Percentiles rank a stretch among this genome's conserved stretches.
These are phyloP conservation scores for Zaprionus inermis DNA, from an alignment of 1,140 invertebrate species.

Conservation along the genomic window DNA sequence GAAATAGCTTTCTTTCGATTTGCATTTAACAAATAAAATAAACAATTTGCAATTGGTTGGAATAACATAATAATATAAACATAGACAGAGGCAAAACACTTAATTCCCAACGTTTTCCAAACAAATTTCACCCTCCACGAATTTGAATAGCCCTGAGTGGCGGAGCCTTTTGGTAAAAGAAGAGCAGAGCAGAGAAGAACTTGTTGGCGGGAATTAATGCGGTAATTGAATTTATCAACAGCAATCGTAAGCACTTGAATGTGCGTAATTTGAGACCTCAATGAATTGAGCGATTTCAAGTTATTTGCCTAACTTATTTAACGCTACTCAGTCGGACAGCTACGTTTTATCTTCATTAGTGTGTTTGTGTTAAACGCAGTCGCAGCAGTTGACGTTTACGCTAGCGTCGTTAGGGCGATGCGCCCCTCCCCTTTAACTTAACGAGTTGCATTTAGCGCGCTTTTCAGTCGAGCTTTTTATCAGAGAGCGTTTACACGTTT, in stretches of 20 bases:
- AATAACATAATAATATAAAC: constrained; percentile 23
- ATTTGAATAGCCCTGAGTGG: constrained; percentile 1
- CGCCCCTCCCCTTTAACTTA: constrained; percentile 3
- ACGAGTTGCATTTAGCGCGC: constrained; percentile 22
- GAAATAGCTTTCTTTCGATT: constrained; percentile 2
- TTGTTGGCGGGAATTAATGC: constrained; percentile 11
- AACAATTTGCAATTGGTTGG: constrained; percentile 7
- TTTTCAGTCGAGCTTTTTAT: constrained; percentile 23
- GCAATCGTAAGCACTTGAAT: constrained; percentile 42
- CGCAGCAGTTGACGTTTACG: not conserved
- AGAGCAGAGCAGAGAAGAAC: constrained; percentile 8
- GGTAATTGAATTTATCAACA: constrained; percentile 76
- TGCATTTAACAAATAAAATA: constrained; percentile 10
- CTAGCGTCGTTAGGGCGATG: no score
- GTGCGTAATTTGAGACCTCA: constrained; percentile 59
- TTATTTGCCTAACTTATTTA: constrained; percentile 64
- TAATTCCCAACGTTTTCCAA: not conserved
- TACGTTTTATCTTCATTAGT: constrained; percentile 65
- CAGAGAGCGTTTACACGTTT: not conserved
- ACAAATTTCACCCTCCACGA: not conserved
- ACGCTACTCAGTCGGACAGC: constrained; percentile 23
- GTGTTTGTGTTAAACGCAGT: constrained; percentile 38
- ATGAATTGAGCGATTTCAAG: constrained; percentile 38
- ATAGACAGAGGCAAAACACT: constrained; percentile 19
- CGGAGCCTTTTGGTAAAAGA: constrained; percentile 26